Evolutionary conservation across 2,888 invertebrate species (phyloP).

Genomic region (Aproaerema taeniolella): DNA sequence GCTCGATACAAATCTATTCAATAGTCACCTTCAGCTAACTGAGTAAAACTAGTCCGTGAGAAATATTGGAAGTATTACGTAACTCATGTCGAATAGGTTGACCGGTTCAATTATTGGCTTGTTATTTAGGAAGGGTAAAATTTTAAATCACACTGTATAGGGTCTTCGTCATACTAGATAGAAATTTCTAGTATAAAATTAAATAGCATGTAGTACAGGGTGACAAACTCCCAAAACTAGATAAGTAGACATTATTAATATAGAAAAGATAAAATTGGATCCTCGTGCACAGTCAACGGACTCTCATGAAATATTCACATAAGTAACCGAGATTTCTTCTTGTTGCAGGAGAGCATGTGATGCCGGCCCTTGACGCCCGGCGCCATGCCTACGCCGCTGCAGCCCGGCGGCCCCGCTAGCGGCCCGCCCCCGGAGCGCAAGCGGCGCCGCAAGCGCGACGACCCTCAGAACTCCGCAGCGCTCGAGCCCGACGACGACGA

Average conservation of each 20-base stretch:
- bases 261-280: too few relatives aligned
- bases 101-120: neutral
- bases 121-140: neutral
- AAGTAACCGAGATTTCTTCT: too few relatives aligned
- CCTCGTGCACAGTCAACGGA: too few relatives aligned
- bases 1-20: conserved; percentile 56
- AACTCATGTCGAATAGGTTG: conserved; percentile 4
- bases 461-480: conserved; percentile 76
- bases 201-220: too few relatives aligned
- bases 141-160: too few relatives aligned
- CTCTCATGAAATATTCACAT: too few relatives aligned
- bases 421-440: conserved; percentile 78
- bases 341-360: conserved; percentile 78
- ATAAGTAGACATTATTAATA: too few relatives aligned
- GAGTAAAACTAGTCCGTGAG: conserved; percentile 61
- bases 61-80: conserved; percentile 33
- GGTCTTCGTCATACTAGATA: too few relatives aligned
- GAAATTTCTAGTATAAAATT: too few relatives aligned
- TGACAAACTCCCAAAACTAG: too few relatives aligned
- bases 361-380: conserved; percentile 78
- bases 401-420: conserved; percentile 79
- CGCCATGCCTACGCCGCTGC: conserved; percentile 79
- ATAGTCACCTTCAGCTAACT: conserved; percentile 55
- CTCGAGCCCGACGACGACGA: conserved; percentile 79
- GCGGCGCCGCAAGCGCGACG: conserved; percentile 80